Evolutionary conservation across 2,888 invertebrate species (phyloP), one percentile per base, ranked within the genome.

Genomic region (Crioceris asparagi): DNA sequence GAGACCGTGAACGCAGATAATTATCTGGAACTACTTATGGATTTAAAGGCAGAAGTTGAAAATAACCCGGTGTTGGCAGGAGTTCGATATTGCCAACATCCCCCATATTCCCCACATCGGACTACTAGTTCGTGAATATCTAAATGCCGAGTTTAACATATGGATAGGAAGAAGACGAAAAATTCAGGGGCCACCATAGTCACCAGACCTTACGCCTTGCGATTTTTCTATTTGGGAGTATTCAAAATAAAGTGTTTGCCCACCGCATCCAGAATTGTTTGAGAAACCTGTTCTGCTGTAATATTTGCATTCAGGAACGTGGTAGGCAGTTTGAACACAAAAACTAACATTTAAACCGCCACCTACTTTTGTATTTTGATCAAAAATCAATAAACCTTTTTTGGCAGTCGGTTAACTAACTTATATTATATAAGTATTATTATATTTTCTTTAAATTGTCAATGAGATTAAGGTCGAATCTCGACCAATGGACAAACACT

Each of bases 1-100:
- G 11, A 12, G 11, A 21, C 11, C 6, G 21, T 21, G 19, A 32
- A 21, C 8, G 33, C 17, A 15, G 17, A 32, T 7, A 32, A 32
- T 32, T 32, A 32, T 19, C 8, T 32, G 11, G 33, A 19, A 2
- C 36, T 36, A n/a, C 36, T 36, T 17, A 29, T 36, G 4, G 36
- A 36, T 36, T 30, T 36, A 36, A 36, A 36, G 29, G 17, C 29
- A 16, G 36, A 30, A 17, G 17, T 36, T 36, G n/a, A 36, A 29
- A 27, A 36, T 36, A 36, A 30, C 15, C 36, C 36, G 15, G 17
- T 30, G 29, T 29, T 36, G 30, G 36, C 29, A 27, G 17, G 35
- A 29, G 17, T 36, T 36, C 17, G 36, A 10, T 36, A 36, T 36
- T 36, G 29, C 12, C 17, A 36, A 17, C 29, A 36, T 16, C 18